These are phyloP conservation scores for Physocephala rufipes DNA, from an alignment of 2,888 invertebrate genomes.

Conservation along the genomic window DNA sequence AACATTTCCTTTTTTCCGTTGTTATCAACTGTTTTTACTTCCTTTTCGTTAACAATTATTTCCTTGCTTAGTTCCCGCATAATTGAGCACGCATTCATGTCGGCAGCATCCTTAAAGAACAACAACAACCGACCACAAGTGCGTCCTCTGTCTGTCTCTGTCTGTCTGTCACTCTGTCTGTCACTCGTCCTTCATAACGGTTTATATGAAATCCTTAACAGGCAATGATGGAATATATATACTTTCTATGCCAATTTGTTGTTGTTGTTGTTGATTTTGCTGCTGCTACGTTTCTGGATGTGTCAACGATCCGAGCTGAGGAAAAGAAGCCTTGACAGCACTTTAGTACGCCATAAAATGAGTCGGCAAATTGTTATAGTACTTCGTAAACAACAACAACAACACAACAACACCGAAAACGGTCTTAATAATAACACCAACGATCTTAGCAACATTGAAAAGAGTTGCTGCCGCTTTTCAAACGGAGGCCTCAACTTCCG, in stretches of 20 bases:
- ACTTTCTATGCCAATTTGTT: not conserved
- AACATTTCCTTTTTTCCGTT: not conserved
- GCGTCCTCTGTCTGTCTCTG: constrained; percentile 17
- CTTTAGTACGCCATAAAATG: constrained; percentile 32
- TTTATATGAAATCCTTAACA: not conserved
- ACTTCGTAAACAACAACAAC: constrained; percentile 18
- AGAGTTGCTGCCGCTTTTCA: too few species aligned
- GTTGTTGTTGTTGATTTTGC: not conserved
- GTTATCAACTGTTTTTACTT: not conserved
- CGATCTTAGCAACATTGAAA: too few species aligned
- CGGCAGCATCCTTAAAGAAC: constrained; percentile 12
- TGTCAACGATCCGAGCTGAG: too few species aligned
- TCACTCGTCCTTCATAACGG: constrained; percentile 31
- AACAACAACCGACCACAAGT: constrained; percentile 30
- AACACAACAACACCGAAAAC: too few species aligned
- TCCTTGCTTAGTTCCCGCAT: constrained; percentile 21
- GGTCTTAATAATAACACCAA: too few species aligned
- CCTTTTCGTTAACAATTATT: not conserved
- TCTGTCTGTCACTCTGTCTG: not conserved
- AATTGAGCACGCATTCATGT: too few species aligned
- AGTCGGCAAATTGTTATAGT: not conserved
- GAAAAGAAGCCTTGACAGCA: constrained; percentile 28
- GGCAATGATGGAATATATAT: not conserved
- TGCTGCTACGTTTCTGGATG: constrained; percentile 4
- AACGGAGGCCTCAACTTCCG: constrained; percentile 31